Evolutionary conservation across 2,113 vertebrate species (phyloP).

Genomic region (Rynchops niger): DNA sequence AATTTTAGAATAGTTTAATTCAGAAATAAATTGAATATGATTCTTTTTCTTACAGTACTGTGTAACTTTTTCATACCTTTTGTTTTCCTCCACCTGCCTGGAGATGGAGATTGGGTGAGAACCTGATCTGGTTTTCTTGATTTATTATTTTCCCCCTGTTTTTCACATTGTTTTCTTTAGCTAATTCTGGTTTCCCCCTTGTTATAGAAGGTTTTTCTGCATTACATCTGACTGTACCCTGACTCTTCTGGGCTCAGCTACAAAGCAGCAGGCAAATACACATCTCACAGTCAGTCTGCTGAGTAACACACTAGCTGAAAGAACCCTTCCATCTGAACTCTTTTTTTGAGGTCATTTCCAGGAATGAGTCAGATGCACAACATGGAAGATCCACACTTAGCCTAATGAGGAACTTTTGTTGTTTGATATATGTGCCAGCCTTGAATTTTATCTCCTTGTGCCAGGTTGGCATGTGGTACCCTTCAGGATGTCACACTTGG

Average conservation of each 20-base stretch:
- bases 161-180: background rate
- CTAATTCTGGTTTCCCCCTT: background rate
- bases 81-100: background rate
- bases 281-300: background rate
- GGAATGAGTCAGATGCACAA: slow-evolving; percentile 32
- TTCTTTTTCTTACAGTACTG: background rate
- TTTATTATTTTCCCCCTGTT: background rate
- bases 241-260: background rate
- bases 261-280: background rate
- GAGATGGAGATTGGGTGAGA: background rate
- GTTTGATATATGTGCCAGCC: slow-evolving; percentile 22
- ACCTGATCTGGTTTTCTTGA: background rate
- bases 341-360: slow-evolving; percentile 45
- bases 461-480: slow-evolving; percentile 56
- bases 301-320: slow-evolving; percentile 10
- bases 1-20: background rate
- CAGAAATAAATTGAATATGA: background rate
- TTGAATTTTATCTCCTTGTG: slow-evolving; percentile 33
- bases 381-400: background rate
- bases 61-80: background rate
- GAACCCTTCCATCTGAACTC: slow-evolving; percentile 21
- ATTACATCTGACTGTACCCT: background rate
- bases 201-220: background rate
- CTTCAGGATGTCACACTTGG: slow-evolving; percentile 45
- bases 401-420: slow-evolving; percentile 24